Evolutionary conservation across 2,113 vertebrate genomes (phyloP), one percentile per base, ranked within the genome.

Genomic region (Xiphophorus hellerii): DNA sequence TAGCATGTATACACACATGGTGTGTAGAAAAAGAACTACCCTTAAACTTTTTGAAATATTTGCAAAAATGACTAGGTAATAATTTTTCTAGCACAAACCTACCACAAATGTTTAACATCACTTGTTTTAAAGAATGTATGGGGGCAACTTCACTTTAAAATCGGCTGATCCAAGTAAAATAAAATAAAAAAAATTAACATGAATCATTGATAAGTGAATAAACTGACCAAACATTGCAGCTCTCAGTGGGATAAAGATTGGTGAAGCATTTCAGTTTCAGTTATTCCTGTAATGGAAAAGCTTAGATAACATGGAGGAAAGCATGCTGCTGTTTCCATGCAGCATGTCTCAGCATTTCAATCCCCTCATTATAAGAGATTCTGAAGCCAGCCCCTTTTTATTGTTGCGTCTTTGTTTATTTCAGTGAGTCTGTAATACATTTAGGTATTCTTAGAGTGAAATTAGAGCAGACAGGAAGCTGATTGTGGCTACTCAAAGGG

Each of bases 361-460:
- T 73, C 69, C 74, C 73, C 76, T 82, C 35, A 58, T 84, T 83
- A 76, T 71, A 62, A 63, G 48, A 82, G 69, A 84, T 30, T 66
- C 70, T 14, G 67, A 67, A 74, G 73, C 35, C 66, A 17, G 66
- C 25, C 65, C 28, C 44, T 73, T 67, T 35, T 68, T 79, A 63
- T 30, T 66, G 69, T 76, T 71, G 33, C 58, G 80, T 82, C 82
- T 82, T 5, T 25, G 20, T 58, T 44, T 62, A 84, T 81, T 77
- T 79, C 11, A 1, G 82, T 70, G 76, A 22, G 25, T 69, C 68
- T 27, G 37, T 54, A 76, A 66, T 62, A 28, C 33, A 28, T 37
- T 44, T 51, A 62, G 7, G 37, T 66, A 70, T 33, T 62, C 68
- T 11, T 29, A 27, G 48, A 71, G 66, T 14, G 48, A 77, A 85